Evolutionary conservation across 2,797 vertebrate genomes (phyloP).

Genomic region (Acanthiza pusilla): DNA sequence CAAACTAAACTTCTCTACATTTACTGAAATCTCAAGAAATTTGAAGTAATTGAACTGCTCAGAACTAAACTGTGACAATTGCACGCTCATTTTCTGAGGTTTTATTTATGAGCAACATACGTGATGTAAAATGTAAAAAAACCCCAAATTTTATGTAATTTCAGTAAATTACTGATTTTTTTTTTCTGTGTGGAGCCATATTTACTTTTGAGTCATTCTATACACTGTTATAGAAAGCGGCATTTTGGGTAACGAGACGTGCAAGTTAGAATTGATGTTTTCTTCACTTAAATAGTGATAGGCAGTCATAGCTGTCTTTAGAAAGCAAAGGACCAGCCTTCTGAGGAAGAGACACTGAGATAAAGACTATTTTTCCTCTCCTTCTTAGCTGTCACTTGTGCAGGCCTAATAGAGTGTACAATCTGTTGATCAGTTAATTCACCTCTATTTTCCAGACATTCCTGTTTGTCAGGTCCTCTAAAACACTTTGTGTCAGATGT

Average conservation of each 20-base stretch:
- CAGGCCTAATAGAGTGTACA: not conserved
- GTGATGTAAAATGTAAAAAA: not conserved
- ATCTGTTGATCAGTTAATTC: constrained; percentile 8
- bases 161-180: not conserved
- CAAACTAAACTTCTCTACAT: not conserved
- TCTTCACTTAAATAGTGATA: not conserved
- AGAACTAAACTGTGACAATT: not conserved
- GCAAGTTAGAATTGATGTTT: not conserved
- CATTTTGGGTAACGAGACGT: not conserved
- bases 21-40: not conserved
- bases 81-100: not conserved
- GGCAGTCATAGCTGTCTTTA: not conserved
- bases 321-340: not conserved
- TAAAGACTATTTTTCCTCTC: not conserved
- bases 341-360: not conserved
- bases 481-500: not conserved
- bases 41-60: not conserved
- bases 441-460: constrained; percentile 1
- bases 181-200: not conserved
- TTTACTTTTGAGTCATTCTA: not conserved
- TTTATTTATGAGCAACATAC: not conserved
- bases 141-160: not conserved
- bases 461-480: not conserved
- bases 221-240: not conserved
- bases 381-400: not conserved